Base-by-base conservation (phyloP, 2,888 invertebrate species). In the Amblyjoppa proteus region DNA sequence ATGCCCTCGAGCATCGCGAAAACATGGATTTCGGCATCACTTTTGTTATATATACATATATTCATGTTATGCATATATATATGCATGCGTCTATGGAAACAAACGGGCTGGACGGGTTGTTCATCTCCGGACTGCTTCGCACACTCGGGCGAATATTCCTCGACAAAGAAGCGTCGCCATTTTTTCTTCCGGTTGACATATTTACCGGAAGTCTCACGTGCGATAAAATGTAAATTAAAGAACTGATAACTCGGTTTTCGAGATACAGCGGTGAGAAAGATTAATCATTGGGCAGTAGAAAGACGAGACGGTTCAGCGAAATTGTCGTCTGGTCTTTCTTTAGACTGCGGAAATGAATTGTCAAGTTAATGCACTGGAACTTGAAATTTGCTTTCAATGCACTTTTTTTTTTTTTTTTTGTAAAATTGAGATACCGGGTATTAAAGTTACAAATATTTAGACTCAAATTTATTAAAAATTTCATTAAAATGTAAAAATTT, bases 1-100 rank as follows among this genome's bases (percentile, higher is more conserved):
- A 58, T 58, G 78, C 61, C 81, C 45, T 58, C 61, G 66, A 85
- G 78, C 58, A 45, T 74, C 68, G 58, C 76, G 86, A 82, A 81
- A 76, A 76, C 58, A 76, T 78, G 49, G 76, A 53, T 82, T 84
- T 69, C 81, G 75, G 58, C 51, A 58, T 51, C 56, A 41, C 71
- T 84, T 66, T 81, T 28, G 53, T 25, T 74, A 80, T 68, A 74
- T 16, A 71, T 69, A 71, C 68, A 71, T 64, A 49, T 25, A 45
- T 45, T 7, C 9, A 45, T 45, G 3, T 13, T 4, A 13, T 13
- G 11, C 25, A 49, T 20, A 31, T 70, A 81, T 51, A 64, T 25
- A 16, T 20, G 2, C 6, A 61, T 61, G 51, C 9, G 41, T 58
- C 51, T 66, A 53, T 25, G 61, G 51, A 25, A 64, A 64, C 64